Percentiles rank a stretch among this genome's conserved stretches.
Conservation (phyloP, 2,797 vertebrate species). For the Dicrostonyx torquatus region DNA sequence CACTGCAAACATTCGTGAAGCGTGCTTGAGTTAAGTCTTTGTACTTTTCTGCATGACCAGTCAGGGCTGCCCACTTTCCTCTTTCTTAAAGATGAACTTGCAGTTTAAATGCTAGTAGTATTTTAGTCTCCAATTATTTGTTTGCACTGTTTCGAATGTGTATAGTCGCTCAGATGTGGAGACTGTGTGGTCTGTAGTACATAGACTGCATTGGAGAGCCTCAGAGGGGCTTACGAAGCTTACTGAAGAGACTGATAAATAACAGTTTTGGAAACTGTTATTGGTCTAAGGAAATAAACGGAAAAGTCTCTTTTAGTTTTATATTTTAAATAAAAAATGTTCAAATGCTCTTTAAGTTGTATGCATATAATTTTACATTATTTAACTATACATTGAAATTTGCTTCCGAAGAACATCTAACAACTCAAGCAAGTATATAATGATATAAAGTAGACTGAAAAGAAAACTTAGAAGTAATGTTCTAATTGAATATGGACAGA, state of each 20-base stretch:
- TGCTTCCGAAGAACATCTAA: constrained; percentile 41
- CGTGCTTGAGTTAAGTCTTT: not conserved
- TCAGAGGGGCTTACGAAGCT: not conserved
- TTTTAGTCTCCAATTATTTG: not conserved
- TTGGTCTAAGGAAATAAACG: not conserved
- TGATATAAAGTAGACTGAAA: constrained; percentile 20
- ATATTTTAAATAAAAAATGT: not conserved
- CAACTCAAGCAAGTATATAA: not conserved
- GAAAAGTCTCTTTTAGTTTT: not conserved
- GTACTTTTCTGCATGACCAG: not conserved
- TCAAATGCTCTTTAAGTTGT: not conserved
- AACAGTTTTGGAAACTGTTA: not conserved
- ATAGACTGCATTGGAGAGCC: not conserved
- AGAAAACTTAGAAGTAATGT: not conserved
- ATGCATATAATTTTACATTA: not conserved
- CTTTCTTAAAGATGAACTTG: not conserved
- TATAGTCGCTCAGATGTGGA: not conserved
- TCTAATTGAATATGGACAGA: not conserved
- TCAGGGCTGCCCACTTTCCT: not conserved
- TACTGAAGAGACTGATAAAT: not conserved
- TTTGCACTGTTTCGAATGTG: not conserved
- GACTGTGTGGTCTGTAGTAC: not conserved
- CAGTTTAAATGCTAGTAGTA: not conserved
- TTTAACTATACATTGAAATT: constrained; percentile 27
- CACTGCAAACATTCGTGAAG: too few relatives aligned